Base-by-base conservation (phyloP, 2,797 vertebrate genomes). In the Acipenser ruthenus region DNA sequence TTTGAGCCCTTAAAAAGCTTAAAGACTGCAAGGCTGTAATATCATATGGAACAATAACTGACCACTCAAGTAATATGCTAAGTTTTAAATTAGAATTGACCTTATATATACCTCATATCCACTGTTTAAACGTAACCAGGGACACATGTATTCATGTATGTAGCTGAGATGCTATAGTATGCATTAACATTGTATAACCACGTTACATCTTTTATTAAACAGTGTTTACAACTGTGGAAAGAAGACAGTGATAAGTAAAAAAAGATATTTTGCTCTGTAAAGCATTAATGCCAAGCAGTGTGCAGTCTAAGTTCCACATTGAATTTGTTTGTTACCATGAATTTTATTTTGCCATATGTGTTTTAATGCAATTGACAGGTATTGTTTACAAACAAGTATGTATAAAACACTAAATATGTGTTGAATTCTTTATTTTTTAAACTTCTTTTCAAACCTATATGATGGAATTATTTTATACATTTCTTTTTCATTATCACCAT, bases 151-250 rank as follows among this genome's bases (percentile, higher is more conserved):
- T 89, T 87, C 82, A 80, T 88, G 81, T 86, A 90, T 94, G 91
- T 95, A 93, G 93, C 94, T 91, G 88, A 92, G 91, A 95, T 93
- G 91, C 82, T 88, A 84, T 90, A 88, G 87, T 83, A 81, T 86
- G 87, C 88, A 88, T 94, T 94, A 83, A 82, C 92, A 91, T 91
- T 94, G 93, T 95, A 91, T 92, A 91, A 93, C 92, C 91, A 89
- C 93, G 89, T 91, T 90, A 94, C 91, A 90, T 91, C 89, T 88
- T 88, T 86, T 84, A 86, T 74, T 86, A 88, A 85, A 83, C 92
- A 88, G 90, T 93, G 92, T 96, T 94, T 89, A 88, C 90, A 87
- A 81, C 82, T 84, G 80, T 79, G 83, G 78, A 72, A 68, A 81
- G 83, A 68, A 81, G 83, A 77, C 82, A 85, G 65, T 83, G 79